A percentile compares a stretch with the other conserved stretches of the same genome.
These are phyloP conservation scores for Herpetotheres cachinnans DNA, from an alignment of 2,113 vertebrate genomes.

Conservation along the genomic window DNA sequence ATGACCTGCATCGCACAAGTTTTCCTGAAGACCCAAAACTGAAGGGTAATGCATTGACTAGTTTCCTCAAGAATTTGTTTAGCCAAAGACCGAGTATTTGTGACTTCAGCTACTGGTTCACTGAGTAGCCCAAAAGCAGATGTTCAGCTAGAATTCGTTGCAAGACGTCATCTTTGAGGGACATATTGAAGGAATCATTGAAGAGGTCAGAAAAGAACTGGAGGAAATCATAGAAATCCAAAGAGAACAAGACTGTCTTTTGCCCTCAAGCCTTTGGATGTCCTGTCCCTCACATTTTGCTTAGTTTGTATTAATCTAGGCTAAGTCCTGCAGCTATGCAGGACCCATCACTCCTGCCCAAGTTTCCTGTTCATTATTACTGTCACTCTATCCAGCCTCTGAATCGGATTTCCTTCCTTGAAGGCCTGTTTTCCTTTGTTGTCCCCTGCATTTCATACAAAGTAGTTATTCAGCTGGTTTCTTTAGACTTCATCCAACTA, in stretches of 20 bases:
- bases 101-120: not conserved
- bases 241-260: not conserved
- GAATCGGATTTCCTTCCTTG: not conserved
- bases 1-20: not conserved
- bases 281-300: not conserved
- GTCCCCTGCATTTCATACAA: not conserved
- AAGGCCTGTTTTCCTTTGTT: conserved; percentile 7
- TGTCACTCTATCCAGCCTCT: not conserved
- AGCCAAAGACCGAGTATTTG: not conserved
- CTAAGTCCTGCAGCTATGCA: not conserved
- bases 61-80: not conserved
- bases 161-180: not conserved
- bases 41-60: not conserved
- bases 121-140: not conserved
- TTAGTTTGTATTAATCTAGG: not conserved
- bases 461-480: not conserved
- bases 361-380: not conserved
- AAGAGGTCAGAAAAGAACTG: not conserved
- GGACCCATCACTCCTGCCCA: not conserved
- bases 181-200: not conserved
- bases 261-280: not conserved
- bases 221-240: not conserved
- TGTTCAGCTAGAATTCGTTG: not conserved
- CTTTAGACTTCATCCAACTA: not conserved
- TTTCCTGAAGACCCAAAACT: not conserved